Percentiles rank a stretch among this genome's conserved stretches.
phyloP scores from a whole-genome alignment of 2,888 invertebrate species.

The Dasysyrphus tricinctus region DNA sequence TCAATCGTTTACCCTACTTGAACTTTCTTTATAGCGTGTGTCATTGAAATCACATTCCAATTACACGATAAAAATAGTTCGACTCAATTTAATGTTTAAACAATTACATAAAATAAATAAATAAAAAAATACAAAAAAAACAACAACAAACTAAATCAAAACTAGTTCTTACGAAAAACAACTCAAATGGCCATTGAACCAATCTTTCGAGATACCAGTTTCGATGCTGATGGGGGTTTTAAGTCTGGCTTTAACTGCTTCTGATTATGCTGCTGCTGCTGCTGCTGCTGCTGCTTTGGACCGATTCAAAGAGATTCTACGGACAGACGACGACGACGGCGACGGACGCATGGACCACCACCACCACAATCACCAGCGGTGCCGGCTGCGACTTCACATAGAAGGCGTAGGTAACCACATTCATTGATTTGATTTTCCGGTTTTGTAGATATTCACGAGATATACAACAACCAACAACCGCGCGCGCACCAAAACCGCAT shows the following conservation, averaged over 20 bases:
- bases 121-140: neutral
- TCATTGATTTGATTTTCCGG: constrained; percentile 64
- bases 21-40: constrained; percentile 36
- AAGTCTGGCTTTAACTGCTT: constrained; percentile 31
- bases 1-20: constrained; percentile 23
- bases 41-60: constrained; percentile 44
- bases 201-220: constrained; percentile 61
- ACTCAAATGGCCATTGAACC: constrained; percentile 69
- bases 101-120: constrained; percentile 41
- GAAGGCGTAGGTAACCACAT: constrained; percentile 27
- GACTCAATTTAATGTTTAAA: constrained; percentile 37
- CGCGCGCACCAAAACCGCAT: constrained; percentile 19
- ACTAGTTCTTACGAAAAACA: constrained; percentile 55
- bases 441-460: constrained; percentile 40
- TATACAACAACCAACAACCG: neutral
- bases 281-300: neutral
- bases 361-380: neutral
- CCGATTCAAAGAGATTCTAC: neutral
- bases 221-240: constrained; percentile 12
- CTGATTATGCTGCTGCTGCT: constrained; percentile 36
- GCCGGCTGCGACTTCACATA: constrained; percentile 35
- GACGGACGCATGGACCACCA: neutral
- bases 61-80: constrained; percentile 35
- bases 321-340: neutral
- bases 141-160: neutral